Evolutionary conservation across 2,888 invertebrate species (phyloP).

Genomic region (Dysmachus trigonus): DNA sequence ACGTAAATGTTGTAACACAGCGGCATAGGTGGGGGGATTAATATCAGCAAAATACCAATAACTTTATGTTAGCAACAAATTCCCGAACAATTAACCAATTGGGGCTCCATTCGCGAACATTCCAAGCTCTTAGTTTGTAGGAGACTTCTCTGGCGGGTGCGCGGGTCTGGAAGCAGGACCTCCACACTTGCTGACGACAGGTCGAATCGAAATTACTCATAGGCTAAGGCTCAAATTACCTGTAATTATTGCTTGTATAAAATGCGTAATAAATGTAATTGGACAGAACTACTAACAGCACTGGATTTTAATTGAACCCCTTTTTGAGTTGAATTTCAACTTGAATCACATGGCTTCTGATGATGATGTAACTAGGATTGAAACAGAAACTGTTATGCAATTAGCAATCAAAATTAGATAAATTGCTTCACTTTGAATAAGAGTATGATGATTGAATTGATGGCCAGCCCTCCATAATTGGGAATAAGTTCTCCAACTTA

Average conservation of each 20-base stretch:
- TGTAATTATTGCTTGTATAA: conserved; percentile 24
- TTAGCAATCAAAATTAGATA: not conserved
- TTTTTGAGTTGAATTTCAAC: not conserved
- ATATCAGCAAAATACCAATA: conserved; percentile 13
- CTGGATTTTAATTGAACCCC: not conserved
- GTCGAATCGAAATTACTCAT: conserved; percentile 17
- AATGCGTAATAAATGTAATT: conserved; percentile 27
- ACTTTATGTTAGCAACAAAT: conserved; percentile 12
- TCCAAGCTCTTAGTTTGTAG: not conserved
- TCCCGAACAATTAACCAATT: not conserved
- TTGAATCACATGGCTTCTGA: not conserved
- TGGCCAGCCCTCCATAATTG: no score
- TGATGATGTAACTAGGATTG: not conserved
- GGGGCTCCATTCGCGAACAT: conserved; percentile 28
- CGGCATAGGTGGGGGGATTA: conserved; percentile 24
- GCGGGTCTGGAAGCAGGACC: not conserved
- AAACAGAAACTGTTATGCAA: not conserved
- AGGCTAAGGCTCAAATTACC: conserved; percentile 25
- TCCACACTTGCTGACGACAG: not conserved
- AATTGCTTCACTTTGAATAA: not conserved
- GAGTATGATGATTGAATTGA: not conserved
- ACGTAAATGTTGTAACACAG: not conserved
- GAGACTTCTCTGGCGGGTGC: not conserved
- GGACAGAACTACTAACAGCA: conserved; percentile 13
- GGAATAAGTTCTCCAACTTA: no score